phyloP scores from a whole-genome alignment of 2,113 vertebrate genomes.

The Orcinus orca region DNA sequence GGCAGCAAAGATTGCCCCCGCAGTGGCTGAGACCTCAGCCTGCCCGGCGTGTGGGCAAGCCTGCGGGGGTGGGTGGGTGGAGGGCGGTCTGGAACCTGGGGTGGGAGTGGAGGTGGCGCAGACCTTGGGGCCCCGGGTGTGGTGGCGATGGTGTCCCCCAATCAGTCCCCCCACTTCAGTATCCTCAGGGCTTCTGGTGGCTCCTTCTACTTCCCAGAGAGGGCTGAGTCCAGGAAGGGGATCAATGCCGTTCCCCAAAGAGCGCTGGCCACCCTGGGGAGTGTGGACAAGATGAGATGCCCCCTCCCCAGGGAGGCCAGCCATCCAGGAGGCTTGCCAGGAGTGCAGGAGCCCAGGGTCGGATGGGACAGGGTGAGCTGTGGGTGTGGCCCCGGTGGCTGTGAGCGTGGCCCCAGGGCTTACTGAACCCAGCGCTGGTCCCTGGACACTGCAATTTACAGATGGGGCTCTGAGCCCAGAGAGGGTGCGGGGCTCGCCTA shows the following conservation, averaged over 20 bases:
- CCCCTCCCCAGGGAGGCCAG: no score
- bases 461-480: not conserved
- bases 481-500: not conserved
- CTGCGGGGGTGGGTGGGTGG: not conserved
- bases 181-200: not conserved
- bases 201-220: not conserved
- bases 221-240: not conserved
- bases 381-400: not conserved
- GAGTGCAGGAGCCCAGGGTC: not conserved
- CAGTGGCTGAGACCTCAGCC: fast-evolving
- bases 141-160: not conserved
- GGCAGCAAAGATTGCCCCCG: conserved; percentile 65
- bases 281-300: not conserved
- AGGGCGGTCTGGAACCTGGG: fast-evolving
- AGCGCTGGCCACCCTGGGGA: not conserved
- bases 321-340: not conserved
- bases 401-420: not conserved
- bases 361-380: not conserved
- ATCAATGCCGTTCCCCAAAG: no score
- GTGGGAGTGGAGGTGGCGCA: no score
- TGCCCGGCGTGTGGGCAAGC: fast-evolving
- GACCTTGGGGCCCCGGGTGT: no score
- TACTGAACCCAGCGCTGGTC: not conserved
- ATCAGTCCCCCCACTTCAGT: fast-evolving
- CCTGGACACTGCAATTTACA: not conserved